A percentile compares a stretch with the other conserved stretches of the same genome.
Conservation (phyloP, 2,113 vertebrate genomes). For the Ailuropoda melanoleuca region DNA sequence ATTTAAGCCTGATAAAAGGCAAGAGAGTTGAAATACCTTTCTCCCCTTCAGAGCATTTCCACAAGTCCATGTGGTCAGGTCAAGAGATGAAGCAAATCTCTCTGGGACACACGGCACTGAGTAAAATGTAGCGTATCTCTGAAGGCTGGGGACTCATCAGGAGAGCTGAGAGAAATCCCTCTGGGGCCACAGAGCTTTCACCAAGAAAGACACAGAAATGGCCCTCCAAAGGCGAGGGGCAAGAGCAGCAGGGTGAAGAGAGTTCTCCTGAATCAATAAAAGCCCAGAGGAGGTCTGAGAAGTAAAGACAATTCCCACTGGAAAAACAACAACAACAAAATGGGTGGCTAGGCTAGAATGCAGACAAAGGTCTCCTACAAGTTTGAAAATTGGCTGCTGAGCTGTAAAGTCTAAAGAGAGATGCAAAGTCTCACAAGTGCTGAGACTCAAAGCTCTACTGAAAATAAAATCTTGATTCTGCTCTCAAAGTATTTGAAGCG, state of each 20-base stretch:
- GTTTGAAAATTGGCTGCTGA: not conserved
- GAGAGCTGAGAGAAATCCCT: not conserved
- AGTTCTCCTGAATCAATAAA: not conserved
- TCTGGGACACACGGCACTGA: not conserved
- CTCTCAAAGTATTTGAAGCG: not conserved
- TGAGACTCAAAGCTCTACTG: not conserved
- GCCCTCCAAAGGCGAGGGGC: not conserved
- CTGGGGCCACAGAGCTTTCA: not conserved
- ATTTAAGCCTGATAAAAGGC: not conserved
- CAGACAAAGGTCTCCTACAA: not conserved
- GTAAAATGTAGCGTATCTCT: not conserved
- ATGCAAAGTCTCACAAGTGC: not conserved
- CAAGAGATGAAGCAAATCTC: not conserved
- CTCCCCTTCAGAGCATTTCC: not conserved
- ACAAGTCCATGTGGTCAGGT: not conserved
- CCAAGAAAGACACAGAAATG: not conserved
- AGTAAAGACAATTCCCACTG: not conserved
- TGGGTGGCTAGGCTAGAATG: not conserved
- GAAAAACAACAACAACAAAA: not conserved
- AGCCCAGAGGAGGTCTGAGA: not conserved
- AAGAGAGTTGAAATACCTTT: not conserved
- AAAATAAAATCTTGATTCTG: not conserved
- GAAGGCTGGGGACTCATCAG: not conserved
- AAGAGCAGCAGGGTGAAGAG: not conserved
- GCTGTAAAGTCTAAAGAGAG: not conserved